Evolutionary conservation across 2,113 vertebrate species (phyloP), one percentile per base, ranked within the genome.

Genomic region (Typhlomys cinereus): DNA sequence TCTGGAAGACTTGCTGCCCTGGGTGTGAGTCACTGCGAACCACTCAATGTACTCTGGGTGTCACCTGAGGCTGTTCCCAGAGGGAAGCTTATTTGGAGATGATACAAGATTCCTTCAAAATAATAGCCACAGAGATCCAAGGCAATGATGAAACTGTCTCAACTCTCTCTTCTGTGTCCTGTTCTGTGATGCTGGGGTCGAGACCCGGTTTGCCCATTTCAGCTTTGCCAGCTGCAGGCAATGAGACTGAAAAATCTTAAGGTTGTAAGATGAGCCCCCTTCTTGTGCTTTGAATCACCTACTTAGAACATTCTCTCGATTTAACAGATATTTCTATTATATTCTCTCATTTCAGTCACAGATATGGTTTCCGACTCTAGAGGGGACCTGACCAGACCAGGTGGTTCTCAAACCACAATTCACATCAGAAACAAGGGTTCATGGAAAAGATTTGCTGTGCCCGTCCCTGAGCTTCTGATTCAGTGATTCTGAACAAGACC

Each of bases 61-160:
- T 75, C 46, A 83, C 76, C 48, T 82, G 91, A 70, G 95, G 83
- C 96, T 85, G 97, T 87, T 52, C 94, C 91, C 88, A 61, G 95
- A 96, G 94, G 85, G 36, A 87, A 95, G 91, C 95, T 95, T 96
- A 71, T 96, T 93, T 76, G 79, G 85, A 89, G 90, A 88, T 74
- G 62, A 85, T 31, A 44, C 29, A 71, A 93, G 66, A 91, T 92
- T 79, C 52, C 66, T 96, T 96, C 94, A 95, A 97, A 96, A 95
- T 89, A 96, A 92, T 54, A 97, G 74, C 50, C 75, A 59, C 52
- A 52, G 52, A 52, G 52, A 15, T 82, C 59, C 71, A 95, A 96
- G 94, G 94, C 97, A 96, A 95, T 91, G 96, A 92, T 67, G 97
- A 73, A 36, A 9, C 29, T 80, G 54, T 76, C 21, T 70, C 34